A percentile compares a stretch with the other conserved stretches of the same genome.
These are phyloP conservation scores for Calliphora vicina DNA, from an alignment of 1,140 invertebrate species.

Conservation along the genomic window DNA sequence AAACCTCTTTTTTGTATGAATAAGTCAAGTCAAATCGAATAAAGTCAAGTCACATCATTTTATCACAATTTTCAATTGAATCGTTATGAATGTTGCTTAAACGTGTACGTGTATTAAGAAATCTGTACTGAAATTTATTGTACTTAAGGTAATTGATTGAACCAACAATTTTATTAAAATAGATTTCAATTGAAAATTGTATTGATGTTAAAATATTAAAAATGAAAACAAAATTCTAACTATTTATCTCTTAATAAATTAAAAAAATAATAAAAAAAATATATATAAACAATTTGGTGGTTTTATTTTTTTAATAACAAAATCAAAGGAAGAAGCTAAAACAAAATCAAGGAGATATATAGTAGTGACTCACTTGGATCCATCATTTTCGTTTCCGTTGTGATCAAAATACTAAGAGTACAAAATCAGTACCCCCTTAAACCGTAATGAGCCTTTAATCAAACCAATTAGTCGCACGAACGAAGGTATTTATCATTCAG, in stretches of 20 bases:
- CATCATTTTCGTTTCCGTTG: no score
- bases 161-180: not conserved
- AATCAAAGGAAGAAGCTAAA: no score
- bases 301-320: no score
- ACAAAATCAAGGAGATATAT: no score
- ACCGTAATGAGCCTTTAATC: no score
- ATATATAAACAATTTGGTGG: not conserved
- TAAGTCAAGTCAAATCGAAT: not conserved
- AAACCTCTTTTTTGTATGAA: not conserved
- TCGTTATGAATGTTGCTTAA: not conserved
- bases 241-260: slow-evolving; percentile 35
- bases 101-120: not conserved
- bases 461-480: no score
- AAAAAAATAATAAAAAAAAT: not conserved
- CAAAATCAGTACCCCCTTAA: no score
- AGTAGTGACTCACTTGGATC: no score
- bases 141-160: not conserved
- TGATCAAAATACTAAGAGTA: no score
- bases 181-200: slow-evolving; percentile 20
- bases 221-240: slow-evolving; percentile 22
- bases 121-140: not conserved
- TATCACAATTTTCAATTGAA: slow-evolving; percentile 6
- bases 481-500: no score
- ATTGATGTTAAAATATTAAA: slow-evolving; percentile 23
- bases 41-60: not conserved